Base-by-base conservation (phyloP, 2,888 invertebrate genomes). In the Acronicta aceris region DNA sequence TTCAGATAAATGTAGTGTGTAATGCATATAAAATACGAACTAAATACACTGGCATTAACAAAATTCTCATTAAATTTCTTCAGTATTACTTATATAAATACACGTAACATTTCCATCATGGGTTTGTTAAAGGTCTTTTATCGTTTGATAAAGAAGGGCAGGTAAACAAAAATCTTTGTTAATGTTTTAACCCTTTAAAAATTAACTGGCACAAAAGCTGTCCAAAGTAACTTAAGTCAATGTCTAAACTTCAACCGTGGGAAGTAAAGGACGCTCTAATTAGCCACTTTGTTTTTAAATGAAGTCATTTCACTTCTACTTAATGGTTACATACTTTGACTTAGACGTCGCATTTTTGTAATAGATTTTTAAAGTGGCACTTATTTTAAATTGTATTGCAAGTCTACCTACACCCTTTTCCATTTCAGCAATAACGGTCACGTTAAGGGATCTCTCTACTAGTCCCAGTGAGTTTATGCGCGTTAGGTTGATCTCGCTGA, bases 211-310 rank as follows among this genome's bases (percentile, higher is more conserved):
- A 47, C 49, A 51, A 68, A 71, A 65, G 65, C 54, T 55, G 69
- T 57, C 41, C 49, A 56, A 69, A 69, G 52, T 61, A 59, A 60
- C 57, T 76, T 62, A 61, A 65, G 57, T 59, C 65, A 76, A 69
- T 58, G 69, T 76, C 76, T 65, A 54, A 76, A 73, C 65, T 73
- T 74, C 46, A 62, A 57, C 62, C 56, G 59, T 63, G 62, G 38
- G 43, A 65, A 57, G 65, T 50, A 73, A 69, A 58, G 50, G 57
- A 60, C 63, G 42, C 48, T 62, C 43, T 60, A 65, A 59, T 69
- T 62, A 60, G 45, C 65, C 53, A 64, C 61, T 67, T 53, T 60
- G 60, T 63, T 74, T 73, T 64, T 47, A 67, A 60, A 53, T 63
- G 36, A 49, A 53, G 58, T 60, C 46, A 65, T 74, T 74, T 65